Conservation (phyloP, 2,797 vertebrate genomes). For the Acrossocheilus wenchowensis region DNA sequence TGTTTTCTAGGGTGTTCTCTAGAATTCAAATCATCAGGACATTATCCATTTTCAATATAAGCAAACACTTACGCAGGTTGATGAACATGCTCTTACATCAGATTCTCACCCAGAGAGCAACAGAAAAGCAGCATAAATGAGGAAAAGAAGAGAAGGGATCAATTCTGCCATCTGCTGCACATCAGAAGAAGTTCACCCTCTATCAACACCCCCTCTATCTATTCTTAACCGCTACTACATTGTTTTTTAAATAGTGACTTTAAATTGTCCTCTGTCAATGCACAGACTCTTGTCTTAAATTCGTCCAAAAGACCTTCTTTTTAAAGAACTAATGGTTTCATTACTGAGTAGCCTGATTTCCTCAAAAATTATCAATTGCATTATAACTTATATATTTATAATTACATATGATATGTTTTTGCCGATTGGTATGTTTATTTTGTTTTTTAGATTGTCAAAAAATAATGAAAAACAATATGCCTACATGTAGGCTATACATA, state of each 20-base stretch:
- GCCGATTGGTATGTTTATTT: neutral
- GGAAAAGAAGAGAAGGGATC: constrained; percentile 4
- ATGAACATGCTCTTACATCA: constrained; percentile 21
- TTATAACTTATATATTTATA: neutral
- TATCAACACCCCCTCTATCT: neutral
- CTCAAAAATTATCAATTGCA: neutral
- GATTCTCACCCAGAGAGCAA: neutral
- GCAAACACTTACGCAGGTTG: neutral
- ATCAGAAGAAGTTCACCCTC: constrained; percentile 29
- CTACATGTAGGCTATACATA: too few relatives aligned
- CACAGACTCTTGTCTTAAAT: neutral
- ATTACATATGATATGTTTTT: neutral
- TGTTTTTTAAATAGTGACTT: neutral
- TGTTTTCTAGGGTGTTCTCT: neutral
- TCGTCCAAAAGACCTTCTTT: neutral
- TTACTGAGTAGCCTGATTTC: neutral
- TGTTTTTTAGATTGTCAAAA: neutral
- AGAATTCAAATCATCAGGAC: neutral
- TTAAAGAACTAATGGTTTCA: neutral
- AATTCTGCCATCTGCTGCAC: constrained; percentile 51
- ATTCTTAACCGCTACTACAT: neutral
- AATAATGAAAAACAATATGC: too few relatives aligned
- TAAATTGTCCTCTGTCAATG: neutral
- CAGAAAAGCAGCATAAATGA: neutral
- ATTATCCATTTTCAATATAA: neutral